phyloP scores from a whole-genome alignment of 2,888 invertebrate species.

The Aromia moschata region DNA sequence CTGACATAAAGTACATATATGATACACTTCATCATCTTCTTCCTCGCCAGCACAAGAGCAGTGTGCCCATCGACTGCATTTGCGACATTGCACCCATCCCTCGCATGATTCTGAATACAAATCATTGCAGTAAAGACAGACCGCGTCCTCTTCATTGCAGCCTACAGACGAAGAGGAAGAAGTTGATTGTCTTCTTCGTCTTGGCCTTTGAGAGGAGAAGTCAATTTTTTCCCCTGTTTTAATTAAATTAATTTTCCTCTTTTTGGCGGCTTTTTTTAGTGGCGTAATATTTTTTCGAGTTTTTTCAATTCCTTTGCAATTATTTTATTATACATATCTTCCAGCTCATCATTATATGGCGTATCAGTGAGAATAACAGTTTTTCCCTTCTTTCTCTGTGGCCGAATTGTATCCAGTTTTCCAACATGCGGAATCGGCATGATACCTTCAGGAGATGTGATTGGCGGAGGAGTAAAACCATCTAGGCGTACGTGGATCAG shows the following conservation, averaged over 20 bases:
- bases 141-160: constrained; percentile 11
- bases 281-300: background rate
- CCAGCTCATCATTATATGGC: constrained; percentile 3
- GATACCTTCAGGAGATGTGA: constrained; percentile 11
- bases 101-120: constrained; percentile 8
- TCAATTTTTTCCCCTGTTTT: background rate
- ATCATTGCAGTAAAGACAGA: constrained; percentile 9
- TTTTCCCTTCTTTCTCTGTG: constrained; percentile 6
- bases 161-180: constrained; percentile 1
- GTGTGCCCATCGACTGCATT: too few species aligned
- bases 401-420: constrained; percentile 3
- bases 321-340: too few species aligned
- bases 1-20: too few species aligned
- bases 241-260: background rate
- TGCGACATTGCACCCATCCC: too few species aligned
- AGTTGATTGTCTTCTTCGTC: background rate
- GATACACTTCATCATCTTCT: constrained; percentile 12
- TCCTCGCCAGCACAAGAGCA: constrained; percentile 9
- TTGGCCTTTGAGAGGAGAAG: background rate
- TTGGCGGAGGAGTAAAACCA: constrained; percentile 8
- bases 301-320: too few species aligned
- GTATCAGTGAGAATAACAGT: constrained; percentile 7
- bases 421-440: constrained; percentile 8
- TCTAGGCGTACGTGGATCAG: too few species aligned
- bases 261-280: background rate